These are phyloP conservation scores for Andinoacara biseriatus DNA, from an alignment of 2,113 vertebrate species.

Conservation along the genomic window DNA sequence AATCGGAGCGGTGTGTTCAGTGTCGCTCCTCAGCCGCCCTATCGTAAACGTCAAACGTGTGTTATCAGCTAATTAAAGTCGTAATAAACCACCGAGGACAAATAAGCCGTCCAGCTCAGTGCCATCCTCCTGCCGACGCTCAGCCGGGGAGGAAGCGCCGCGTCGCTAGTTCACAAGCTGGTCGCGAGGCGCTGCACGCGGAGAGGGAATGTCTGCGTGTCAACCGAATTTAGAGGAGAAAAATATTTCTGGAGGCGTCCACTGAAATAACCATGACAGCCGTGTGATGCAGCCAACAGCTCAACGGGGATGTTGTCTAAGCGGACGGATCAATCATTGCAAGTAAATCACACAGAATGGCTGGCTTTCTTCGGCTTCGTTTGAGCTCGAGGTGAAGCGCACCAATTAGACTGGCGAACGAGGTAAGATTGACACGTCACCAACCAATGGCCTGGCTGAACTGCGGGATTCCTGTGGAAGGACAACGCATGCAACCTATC, in stretches of 20 bases:
- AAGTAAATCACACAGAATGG: slow-evolving; percentile 49
- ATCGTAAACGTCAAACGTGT: slow-evolving; percentile 20
- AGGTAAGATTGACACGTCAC: not conserved
- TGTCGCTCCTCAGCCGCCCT: slow-evolving; percentile 16
- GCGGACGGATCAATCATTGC: slow-evolving; percentile 46
- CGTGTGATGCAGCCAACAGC: not conserved
- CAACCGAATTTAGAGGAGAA: not conserved
- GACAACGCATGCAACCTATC: slow-evolving; percentile 46
- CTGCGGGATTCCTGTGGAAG: not conserved
- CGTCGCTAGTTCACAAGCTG: slow-evolving; percentile 15
- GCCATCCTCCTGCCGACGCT: slow-evolving; percentile 57
- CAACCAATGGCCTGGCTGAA: slow-evolving; percentile 26
- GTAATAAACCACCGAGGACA: slow-evolving; percentile 44
- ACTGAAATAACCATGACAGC: slow-evolving; percentile 19
- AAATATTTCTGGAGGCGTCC: not conserved
- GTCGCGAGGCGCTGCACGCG: not conserved
- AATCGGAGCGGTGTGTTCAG: slow-evolving; percentile 28
- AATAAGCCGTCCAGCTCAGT: slow-evolving; percentile 42
- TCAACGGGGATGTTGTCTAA: slow-evolving; percentile 9
- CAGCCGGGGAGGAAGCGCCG: slow-evolving; percentile 31
- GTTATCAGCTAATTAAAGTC: slow-evolving; percentile 63
- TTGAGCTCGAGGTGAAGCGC: slow-evolving; percentile 10
- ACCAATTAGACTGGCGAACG: slow-evolving; percentile 49
- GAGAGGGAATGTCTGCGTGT: not conserved
- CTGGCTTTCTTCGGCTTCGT: slow-evolving; percentile 22